Evolutionary conservation across 2,888 invertebrate species (phyloP).

Genomic region (Gasteruption jaculator): DNA sequence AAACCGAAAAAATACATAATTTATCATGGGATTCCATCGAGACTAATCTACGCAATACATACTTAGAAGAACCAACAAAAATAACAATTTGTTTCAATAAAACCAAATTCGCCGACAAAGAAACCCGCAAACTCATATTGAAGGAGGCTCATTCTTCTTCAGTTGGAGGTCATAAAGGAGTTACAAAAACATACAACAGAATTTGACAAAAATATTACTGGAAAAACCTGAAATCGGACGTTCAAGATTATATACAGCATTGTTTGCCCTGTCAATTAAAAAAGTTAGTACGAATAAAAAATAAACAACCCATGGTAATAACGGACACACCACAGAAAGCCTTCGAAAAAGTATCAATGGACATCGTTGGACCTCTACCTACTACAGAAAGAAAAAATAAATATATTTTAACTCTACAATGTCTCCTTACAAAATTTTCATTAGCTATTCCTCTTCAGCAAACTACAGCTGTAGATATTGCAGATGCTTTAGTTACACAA

Average conservation of each 20-base stretch:
- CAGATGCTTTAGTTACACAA: background rate
- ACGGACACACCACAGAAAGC: conserved; percentile 7
- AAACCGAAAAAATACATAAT: background rate
- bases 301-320: conserved; percentile 11
- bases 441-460: conserved; percentile 3
- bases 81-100: background rate
- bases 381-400: background rate
- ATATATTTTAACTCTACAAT: conserved; percentile 5
- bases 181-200: conserved; percentile 4
- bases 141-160: conserved; percentile 7
- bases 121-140: background rate
- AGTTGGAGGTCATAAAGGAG: conserved; percentile 3
- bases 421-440: conserved; percentile 1
- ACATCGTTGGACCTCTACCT: background rate
- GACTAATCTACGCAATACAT: background rate
- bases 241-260: conserved; percentile 7
- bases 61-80: background rate
- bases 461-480: background rate
- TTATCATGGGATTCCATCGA: background rate
- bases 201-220: conserved; percentile 15
- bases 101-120: background rate
- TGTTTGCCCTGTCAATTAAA: conserved; percentile 17
- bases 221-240: conserved; percentile 12
- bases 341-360: conserved; percentile 14
- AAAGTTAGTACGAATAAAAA: conserved; percentile 3